phyloP scores from a whole-genome alignment of 2,888 invertebrate genomes.

The Drosophila formosana region DNA sequence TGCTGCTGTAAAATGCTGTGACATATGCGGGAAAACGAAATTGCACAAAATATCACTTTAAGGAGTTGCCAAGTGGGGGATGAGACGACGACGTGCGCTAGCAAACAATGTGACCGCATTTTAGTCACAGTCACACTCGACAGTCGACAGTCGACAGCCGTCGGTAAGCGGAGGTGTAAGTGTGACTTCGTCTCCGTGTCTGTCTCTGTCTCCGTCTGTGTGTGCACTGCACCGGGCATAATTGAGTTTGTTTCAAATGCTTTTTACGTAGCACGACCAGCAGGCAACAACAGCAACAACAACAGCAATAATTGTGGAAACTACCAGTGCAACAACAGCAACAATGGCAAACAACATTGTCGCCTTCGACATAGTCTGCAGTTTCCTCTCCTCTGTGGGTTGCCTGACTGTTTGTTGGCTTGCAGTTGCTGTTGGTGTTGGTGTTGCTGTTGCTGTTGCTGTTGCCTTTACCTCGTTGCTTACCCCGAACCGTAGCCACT shows the following conservation, averaged over 20 bases:
- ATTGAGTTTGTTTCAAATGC: slow-evolving; percentile 80
- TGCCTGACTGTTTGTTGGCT: slow-evolving; percentile 18
- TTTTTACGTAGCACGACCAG: slow-evolving; percentile 76
- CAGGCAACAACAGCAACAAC: slow-evolving; percentile 24
- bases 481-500: slow-evolving; percentile 17
- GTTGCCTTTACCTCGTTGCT: not conserved
- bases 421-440: slow-evolving; percentile 3
- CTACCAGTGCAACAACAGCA: slow-evolving; percentile 38
- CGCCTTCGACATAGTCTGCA: slow-evolving; percentile 48
- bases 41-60: slow-evolving; percentile 54
- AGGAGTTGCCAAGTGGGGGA: slow-evolving; percentile 17
- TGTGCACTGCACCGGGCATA: slow-evolving; percentile 77
- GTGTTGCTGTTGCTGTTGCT: slow-evolving; percentile 19
- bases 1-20: slow-evolving; percentile 68
- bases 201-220: slow-evolving; percentile 41
- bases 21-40: slow-evolving; percentile 74
- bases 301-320: slow-evolving; percentile 26
- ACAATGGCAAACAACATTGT: slow-evolving; percentile 70
- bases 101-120: slow-evolving; percentile 82
- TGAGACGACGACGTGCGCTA: slow-evolving; percentile 52
- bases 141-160: slow-evolving; percentile 50
- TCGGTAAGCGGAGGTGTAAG: slow-evolving; percentile 37
- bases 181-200: slow-evolving; percentile 10
- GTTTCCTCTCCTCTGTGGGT: slow-evolving; percentile 21
- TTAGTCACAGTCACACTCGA: slow-evolving; percentile 78